Base-by-base conservation (phyloP, 2,888 invertebrate genomes). In the Resseliella maxima region DNA sequence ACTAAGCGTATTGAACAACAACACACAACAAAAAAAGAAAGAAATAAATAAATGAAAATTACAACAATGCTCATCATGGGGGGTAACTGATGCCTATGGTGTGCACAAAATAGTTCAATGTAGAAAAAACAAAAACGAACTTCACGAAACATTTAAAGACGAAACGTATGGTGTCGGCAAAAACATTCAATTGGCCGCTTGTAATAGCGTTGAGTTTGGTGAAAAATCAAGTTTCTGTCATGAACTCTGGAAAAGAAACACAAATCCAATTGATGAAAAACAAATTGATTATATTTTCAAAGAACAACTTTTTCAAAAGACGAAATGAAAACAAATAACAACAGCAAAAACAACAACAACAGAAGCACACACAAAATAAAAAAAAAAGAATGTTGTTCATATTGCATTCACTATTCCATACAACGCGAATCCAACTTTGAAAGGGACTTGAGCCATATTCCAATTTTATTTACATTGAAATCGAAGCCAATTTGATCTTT, bases 21-120 rank as follows among this genome's bases (percentile, higher is more conserved):
- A n/a, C n/a, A n/a, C n/a, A n/a, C n/a, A n/a, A n/a, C n/a, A n/a
- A n/a, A n/a, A n/a, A 38, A 83, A 38, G 24, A 83, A 83, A 38
- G 15, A 12, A 83, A 38, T 38, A 38, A 8, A 83, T 0, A 83
- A 83, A 38, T 83, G 83, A 38, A 83, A 83, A 36, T 83, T 38
- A 83, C 83, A 83, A 83, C 83, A 83, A 83, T 83, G 38, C 83
- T 3, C 83, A n/a, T 38, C 83, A 83, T 83, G 83, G 83, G 83
- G 83, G 83, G 83, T 83, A 83, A 83, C 18, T n/a, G n/a, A 83
- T 83, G 38, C 83, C 83, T 83, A 38, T 83, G 83, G 83, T 83
- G 83, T 38, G 38, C 0, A 83, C 38, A 83, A 83, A 83, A 83
- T 83, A 83, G 83, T 38, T 38, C 83, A 83, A 31, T 1, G 5